These are phyloP conservation scores for Procambarus virginalis DNA, from an alignment of 1,140 invertebrate species.

Conservation along the genomic window DNA sequence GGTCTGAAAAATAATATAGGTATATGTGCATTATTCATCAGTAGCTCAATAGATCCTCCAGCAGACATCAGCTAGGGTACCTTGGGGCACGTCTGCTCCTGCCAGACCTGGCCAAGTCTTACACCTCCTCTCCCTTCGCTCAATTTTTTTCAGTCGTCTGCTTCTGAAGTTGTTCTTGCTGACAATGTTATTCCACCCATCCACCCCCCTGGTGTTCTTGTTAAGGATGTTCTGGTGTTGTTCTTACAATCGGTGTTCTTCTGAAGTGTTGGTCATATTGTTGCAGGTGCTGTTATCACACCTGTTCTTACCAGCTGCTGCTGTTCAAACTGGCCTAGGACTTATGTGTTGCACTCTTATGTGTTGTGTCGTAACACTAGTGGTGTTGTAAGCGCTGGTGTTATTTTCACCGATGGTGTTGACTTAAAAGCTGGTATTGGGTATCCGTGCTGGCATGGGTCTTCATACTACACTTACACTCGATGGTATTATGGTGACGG, in stretches of 20 bases:
- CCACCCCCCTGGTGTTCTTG: neutral
- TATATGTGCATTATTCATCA: too few relatives aligned
- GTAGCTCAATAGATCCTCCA: too few relatives aligned
- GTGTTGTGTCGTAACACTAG: too few relatives aligned
- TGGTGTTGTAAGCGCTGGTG: neutral
- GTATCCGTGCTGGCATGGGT: too few relatives aligned
- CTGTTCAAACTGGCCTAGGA: neutral
- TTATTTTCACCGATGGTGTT: neutral
- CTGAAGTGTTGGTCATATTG: too few relatives aligned
- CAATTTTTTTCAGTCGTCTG: neutral
- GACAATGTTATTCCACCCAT: neutral
- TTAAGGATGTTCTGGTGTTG: neutral
- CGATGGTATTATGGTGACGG: too few relatives aligned
- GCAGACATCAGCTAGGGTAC: too few relatives aligned
- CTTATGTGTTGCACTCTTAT: neutral
- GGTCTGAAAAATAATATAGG: too few relatives aligned
- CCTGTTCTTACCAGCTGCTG: neutral
- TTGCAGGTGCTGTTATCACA: neutral
- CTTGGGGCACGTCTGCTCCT: too few relatives aligned
- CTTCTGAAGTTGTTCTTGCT: neutral
- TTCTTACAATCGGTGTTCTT: neutral
- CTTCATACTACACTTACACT: too few relatives aligned
- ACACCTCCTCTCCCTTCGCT: neutral
- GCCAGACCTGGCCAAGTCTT: neutral
- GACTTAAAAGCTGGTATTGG: too few relatives aligned